Percentiles rank a stretch among this genome's conserved stretches.
phyloP scores from a whole-genome alignment of 2,888 invertebrate species.

The Herminia tarsipennalis region DNA sequence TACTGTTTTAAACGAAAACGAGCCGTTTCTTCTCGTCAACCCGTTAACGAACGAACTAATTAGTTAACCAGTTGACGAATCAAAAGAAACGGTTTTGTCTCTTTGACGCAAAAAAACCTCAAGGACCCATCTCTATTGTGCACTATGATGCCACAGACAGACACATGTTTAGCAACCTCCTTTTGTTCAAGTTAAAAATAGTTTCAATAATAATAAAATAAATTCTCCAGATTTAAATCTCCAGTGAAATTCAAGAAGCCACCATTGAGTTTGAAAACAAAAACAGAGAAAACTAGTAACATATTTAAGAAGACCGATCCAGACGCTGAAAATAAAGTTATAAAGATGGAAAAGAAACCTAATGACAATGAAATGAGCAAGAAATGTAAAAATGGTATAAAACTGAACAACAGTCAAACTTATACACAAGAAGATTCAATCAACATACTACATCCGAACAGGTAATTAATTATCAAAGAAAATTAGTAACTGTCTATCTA shows the following conservation, averaged over 20 bases:
- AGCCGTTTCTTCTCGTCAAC: no score
- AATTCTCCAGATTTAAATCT: constrained; percentile 52
- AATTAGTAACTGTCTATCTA: no score
- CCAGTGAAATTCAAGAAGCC: constrained; percentile 62
- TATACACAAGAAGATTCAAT: constrained; percentile 57
- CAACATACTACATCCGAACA: constrained; percentile 58
- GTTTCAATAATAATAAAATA: neutral
- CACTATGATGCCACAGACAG: no score
- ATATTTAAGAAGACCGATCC: constrained; percentile 19
- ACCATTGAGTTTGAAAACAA: constrained; percentile 49
- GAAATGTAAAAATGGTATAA: constrained; percentile 13
- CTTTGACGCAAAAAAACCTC: no score
- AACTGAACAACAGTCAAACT: constrained; percentile 27
- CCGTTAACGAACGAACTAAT: no score
- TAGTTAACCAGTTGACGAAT: no score
- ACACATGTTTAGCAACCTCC: no score
- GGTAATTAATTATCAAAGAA: no score
- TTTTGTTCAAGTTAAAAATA: no score
- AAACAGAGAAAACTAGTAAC: constrained; percentile 38
- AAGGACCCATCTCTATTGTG: no score
- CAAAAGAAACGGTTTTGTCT: no score
- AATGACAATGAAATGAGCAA: constrained; percentile 6
- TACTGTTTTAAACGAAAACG: no score
- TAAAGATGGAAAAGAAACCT: constrained; percentile 23
- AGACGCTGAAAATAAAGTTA: constrained; percentile 9